phyloP scores from a whole-genome alignment of 1,140 invertebrate species.

The Homarus americanus region DNA sequence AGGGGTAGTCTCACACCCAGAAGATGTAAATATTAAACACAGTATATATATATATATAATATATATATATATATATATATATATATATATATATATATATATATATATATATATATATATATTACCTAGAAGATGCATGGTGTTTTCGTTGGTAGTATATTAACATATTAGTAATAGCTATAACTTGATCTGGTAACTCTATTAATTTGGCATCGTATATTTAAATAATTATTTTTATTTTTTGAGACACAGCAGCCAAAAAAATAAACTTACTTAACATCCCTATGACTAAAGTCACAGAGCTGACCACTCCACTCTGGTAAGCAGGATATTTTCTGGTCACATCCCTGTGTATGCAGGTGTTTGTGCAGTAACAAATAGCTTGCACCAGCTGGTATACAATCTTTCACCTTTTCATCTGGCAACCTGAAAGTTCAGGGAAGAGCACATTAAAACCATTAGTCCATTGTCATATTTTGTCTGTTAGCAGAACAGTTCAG shows the following conservation, averaged over 20 bases:
- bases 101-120: constrained; percentile 45
- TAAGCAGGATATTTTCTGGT: constrained; percentile 99
- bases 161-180: too few species aligned
- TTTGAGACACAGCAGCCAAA: too few species aligned
- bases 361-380: constrained; percentile 95
- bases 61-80: not conserved
- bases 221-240: too few species aligned
- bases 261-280: constrained; percentile 88
- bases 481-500: too few species aligned
- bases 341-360: constrained; percentile 97
- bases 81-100: constrained; percentile 9
- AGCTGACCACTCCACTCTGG: constrained; percentile 94
- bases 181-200: too few species aligned
- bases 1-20: too few species aligned
- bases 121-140: too few species aligned
- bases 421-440: constrained; percentile 83
- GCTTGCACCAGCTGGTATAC: constrained; percentile 97
- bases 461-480: too few species aligned
- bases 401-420: constrained; percentile 92
- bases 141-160: too few species aligned
- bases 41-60: too few species aligned
- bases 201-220: too few species aligned
- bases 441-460: not conserved
- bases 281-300: constrained; percentile 97
- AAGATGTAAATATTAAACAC: too few species aligned